Base-by-base conservation (phyloP, 1,140 invertebrate species). In the Lepidostoma basale region DNA sequence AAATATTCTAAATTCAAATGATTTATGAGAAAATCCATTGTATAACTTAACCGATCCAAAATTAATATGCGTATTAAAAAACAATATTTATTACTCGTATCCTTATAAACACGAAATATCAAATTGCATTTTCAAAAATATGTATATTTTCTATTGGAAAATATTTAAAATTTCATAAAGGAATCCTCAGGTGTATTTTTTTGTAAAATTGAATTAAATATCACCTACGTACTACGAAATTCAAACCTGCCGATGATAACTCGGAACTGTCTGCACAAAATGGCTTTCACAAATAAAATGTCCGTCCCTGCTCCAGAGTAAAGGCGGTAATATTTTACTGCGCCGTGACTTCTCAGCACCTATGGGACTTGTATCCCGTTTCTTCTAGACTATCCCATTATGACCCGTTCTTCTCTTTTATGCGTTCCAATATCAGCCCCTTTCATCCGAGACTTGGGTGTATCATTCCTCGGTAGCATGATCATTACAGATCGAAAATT, bases 371-470 rank as follows among this genome's bases (percentile, higher is more conserved):
- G 52, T 56, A 56, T 56, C 52, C 52, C 16, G 52, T 56, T 56
- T 49, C 45, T 49, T n/a, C 18, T 1, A 49, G 20, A 49, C 28
- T 39, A 36, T 56, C 52, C 52, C 28, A 56, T 56, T 56, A 56
- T 56, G 52, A 36, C 18, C 30, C 52, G 30, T 56, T 56, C 23
- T 56, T 56, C 26, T 56, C 52, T 30, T 56, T 56, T 56, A 56
- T 56, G 52, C 52, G 52, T 56, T 56, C 49, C 12, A 56, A 30
- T 56, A 56, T 16, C 28, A 20, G 16, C 28, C 16, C 30, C 49
- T 2, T 45, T 18, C 33, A n/a, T 36, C 33, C 33, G 33, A 36
- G 23, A 8, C 30, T n/a, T n/a, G n/a, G n/a, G 12, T 33, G 30
- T 36, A 56, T 56, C 12, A 39, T 56, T 30, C 52, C 18, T 12